Evolutionary conservation across 2,888 invertebrate genomes (phyloP), one percentile per base, ranked within the genome.

Genomic region (Trachelus tabidus): DNA sequence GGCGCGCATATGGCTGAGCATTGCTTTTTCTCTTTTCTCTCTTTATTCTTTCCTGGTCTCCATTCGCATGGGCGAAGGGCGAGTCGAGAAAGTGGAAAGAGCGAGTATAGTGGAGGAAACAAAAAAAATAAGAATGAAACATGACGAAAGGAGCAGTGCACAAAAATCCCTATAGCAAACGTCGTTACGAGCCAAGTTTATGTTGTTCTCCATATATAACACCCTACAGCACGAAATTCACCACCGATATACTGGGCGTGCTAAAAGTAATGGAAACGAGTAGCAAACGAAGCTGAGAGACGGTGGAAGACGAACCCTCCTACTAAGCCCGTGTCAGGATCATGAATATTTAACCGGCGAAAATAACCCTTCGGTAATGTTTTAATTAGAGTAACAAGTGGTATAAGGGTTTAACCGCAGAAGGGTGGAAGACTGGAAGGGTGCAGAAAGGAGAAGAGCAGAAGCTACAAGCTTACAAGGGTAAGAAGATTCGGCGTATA

Each of bases 121-220:
- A 40, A 40, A 40, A 40, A 40, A 40, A 40, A 15, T 40, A 15
- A 40, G 40, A 40, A 40, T 40, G 40, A 40, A 40, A 40, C 40
- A 40, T 40, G 40, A 40, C 40, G 40, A 40, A 40, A 40, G 40
- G 40, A 40, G 40, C 83, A 81, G 83, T 83, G 85, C 85, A 84
- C 86, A 84, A 83, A 85, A 87, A 88, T 87, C 86, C 86, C 85
- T 85, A 86, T 84, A 86, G 86, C 85, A 85, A 88, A 86, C 85
- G 87, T 88, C 86, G 86, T 89, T 88, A 87, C 84, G 85, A 85
- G 84, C 82, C 81, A 80, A 85, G 86, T 89, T 89, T 89, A 89
- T 89, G 87, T 85, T 75, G 77, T 69, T 74, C 77, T 75, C 77
- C 74, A 77, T 77, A 78, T 84, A 85, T 85, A 85, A 84, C 83